These are phyloP conservation scores for Redunca redunca DNA, from an alignment of 2,113 vertebrate species.

Conservation along the genomic window DNA sequence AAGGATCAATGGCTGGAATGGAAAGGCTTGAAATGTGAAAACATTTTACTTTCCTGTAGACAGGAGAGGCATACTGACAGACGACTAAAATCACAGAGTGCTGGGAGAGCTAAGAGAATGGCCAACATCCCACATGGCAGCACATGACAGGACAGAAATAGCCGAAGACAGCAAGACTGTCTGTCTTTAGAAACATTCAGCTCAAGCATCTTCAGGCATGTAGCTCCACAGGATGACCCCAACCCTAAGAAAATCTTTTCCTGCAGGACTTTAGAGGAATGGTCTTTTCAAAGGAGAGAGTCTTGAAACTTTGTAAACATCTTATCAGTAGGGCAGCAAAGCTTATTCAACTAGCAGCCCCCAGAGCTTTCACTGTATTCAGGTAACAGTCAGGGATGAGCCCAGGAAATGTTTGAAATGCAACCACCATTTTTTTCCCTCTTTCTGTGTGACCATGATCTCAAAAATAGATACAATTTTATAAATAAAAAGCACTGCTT, in stretches of 20 bases:
- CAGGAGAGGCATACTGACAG: not conserved
- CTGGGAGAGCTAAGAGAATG: not conserved
- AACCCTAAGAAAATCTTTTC: not conserved
- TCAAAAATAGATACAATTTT: not conserved
- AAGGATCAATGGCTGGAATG: too few relatives aligned
- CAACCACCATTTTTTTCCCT: not conserved
- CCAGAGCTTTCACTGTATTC: accelerated
- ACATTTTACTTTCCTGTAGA: too few relatives aligned
- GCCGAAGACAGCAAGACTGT: not conserved
- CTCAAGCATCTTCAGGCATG: not conserved
- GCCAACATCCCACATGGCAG: accelerated
- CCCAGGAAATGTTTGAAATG: not conserved
- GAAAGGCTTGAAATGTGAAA: not conserved
- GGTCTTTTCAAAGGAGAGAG: not conserved
- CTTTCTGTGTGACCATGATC: not conserved
- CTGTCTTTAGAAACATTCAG: not conserved
- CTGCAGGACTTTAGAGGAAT: not conserved
- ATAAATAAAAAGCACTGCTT: not conserved
- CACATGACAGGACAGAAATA: not conserved
- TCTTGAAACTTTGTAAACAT: not conserved
- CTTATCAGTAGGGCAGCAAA: not conserved
- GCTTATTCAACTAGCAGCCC: not conserved
- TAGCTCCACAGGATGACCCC: not conserved
- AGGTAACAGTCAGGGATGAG: not conserved
- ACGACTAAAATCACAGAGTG: not conserved